Base-by-base conservation (phyloP, 2,797 vertebrate species). In the Vireo griseus region DNA sequence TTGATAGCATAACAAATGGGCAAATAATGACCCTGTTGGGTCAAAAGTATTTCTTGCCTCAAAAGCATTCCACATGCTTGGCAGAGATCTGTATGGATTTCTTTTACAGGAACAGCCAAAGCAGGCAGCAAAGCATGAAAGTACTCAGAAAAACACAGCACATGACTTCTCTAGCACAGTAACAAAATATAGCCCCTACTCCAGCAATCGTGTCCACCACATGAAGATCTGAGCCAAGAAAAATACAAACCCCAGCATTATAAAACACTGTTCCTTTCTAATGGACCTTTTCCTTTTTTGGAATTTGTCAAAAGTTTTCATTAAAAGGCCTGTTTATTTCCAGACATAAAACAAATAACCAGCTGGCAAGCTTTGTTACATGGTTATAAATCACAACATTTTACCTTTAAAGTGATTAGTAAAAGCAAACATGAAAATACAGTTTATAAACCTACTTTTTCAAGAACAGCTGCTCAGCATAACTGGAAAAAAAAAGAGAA, bases 391-490 rank as follows among this genome's bases (percentile, higher is more conserved):
- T 62, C 2, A 44, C 1, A 2, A 76, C 13, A 45, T 81, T 91
- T 92, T 67, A 96, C 73, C 85, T 95, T 96, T 88, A 82, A 86
- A 87, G 55, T 33, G 54, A 92, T 97, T 96, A 94, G 92, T 82
- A 85, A 90, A 93, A 94, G 77, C 66, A 97, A 92, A 87, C 92
- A 97, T 37, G 33, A 72, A 94, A 93, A 88, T 29, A 74, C 25
- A 76, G 69, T 88, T 94, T 95, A 88, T 83, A 97, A 95, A 98
- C 97, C 93, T 97, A 97, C 97, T 97, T 98, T 97, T 97, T 95
- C 62, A 73, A 69, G 77, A 97, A 97, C 65, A 97, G 93, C 90
- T 93, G 90, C 87, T 97, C 94, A 92, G 95, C 93, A 94, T 78
- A 96, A 94, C 97, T 97, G 93, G 33, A 40, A 71, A n/a, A 90